phyloP scores from a whole-genome alignment of 2,888 invertebrate species.

The Cactoblastis cactorum region DNA sequence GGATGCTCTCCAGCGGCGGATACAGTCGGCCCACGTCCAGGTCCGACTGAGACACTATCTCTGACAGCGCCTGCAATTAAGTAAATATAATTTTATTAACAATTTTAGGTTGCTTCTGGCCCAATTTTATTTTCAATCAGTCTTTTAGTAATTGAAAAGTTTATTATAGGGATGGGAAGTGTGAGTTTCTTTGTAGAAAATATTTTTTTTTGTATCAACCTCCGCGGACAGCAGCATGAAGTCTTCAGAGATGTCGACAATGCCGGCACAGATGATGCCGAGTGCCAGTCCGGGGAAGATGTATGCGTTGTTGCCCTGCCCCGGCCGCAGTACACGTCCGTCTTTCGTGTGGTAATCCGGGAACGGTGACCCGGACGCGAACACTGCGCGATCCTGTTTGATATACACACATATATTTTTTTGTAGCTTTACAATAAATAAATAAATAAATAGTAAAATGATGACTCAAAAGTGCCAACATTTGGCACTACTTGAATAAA shows the following conservation, averaged over 20 bases:
- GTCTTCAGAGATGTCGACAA: slow-evolving; percentile 93
- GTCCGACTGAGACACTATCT: slow-evolving; percentile 89
- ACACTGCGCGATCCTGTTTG: slow-evolving; percentile 90
- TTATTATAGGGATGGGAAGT: too few species aligned
- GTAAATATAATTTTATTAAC: not conserved
- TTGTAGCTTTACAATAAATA: too few species aligned
- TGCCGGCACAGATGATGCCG: slow-evolving; percentile 92
- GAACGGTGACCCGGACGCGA: slow-evolving; percentile 98
- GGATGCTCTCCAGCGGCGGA: slow-evolving; percentile 91
- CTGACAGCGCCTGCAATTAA: slow-evolving; percentile 84
- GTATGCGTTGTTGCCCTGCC: slow-evolving; percentile 99
- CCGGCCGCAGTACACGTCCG: slow-evolving; percentile 90
- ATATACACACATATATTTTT: not conserved
- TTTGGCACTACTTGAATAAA: too few species aligned
- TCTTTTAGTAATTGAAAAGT: too few species aligned
- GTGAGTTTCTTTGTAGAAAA: too few species aligned
- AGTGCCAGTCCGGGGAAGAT: slow-evolving; percentile 98
- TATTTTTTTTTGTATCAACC: too few species aligned
- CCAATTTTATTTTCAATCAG: too few species aligned
- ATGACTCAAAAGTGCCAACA: too few species aligned
- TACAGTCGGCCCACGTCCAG: slow-evolving; percentile 92
- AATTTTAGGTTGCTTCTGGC: too few species aligned
- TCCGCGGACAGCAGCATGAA: slow-evolving; percentile 94
- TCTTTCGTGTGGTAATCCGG: slow-evolving; percentile 87
- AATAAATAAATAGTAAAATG: too few species aligned